phyloP scores from a whole-genome alignment of 2,113 vertebrate species.

The Mormoops blainvillei region DNA sequence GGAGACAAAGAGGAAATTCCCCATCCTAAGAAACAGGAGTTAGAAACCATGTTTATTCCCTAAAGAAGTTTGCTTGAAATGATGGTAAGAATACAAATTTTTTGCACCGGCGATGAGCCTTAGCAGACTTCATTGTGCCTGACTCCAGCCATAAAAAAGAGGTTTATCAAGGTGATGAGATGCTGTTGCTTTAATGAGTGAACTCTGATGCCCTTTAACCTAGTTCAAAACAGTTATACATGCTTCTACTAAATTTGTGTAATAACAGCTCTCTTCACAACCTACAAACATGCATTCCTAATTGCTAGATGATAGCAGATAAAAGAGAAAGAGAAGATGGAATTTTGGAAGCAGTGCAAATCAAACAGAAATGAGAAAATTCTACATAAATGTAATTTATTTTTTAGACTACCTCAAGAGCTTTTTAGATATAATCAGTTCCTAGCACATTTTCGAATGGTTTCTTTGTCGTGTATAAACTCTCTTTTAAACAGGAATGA shows the following conservation, averaged over 20 bases:
- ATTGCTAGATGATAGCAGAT: neutral
- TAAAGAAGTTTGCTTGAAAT: neutral
- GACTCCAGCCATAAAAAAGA: neutral
- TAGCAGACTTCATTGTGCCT: neutral
- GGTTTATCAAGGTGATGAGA: neutral
- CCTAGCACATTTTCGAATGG: neutral
- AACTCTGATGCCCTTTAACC: neutral
- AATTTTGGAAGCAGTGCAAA: slow-evolving; percentile 7
- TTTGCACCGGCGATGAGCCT: neutral
- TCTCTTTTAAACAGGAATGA: neutral
- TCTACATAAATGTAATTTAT: slow-evolving; percentile 29
- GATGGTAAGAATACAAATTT: neutral
- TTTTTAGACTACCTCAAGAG: slow-evolving; percentile 1
- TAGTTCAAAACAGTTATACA: neutral
- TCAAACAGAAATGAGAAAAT: slow-evolving; percentile 52
- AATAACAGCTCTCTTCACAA: neutral
- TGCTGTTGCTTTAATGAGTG: neutral
- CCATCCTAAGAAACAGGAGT: neutral
- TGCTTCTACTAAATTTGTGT: neutral
- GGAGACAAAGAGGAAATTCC: neutral
- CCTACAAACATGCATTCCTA: neutral
- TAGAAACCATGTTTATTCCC: neutral
- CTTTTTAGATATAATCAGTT: neutral
- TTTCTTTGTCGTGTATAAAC: neutral
- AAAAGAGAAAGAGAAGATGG: neutral